Percentiles rank a stretch among this genome's conserved stretches.
phyloP scores from a whole-genome alignment of 2,797 vertebrate species.

The Pampus argenteus region DNA sequence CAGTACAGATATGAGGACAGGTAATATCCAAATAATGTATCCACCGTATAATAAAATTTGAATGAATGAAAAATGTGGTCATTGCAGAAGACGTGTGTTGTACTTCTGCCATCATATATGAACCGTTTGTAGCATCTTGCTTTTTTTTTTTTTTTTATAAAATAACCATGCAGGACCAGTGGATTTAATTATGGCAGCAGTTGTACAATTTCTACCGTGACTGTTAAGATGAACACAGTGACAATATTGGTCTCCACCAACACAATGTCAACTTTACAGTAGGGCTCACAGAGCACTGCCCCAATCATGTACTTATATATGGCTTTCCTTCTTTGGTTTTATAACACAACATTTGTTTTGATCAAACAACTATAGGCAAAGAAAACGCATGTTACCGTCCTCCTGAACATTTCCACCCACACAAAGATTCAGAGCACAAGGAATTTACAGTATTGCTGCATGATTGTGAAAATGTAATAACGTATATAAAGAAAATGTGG shows the following conservation, averaged over 20 bases:
- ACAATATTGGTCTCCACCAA: constrained; percentile 38
- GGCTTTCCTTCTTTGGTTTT: constrained; percentile 86
- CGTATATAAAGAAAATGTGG: constrained; percentile 80
- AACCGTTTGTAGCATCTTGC: constrained; percentile 2
- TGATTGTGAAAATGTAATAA: constrained; percentile 76
- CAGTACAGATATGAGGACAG: constrained; percentile 21
- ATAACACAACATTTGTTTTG: constrained; percentile 40
- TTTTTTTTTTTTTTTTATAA: constrained; percentile 6
- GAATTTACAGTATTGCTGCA: constrained; percentile 89
- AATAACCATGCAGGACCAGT: constrained; percentile 7
- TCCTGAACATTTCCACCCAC: constrained; percentile 31
- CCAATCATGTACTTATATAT: constrained; percentile 65
- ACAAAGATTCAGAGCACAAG: constrained; percentile 32
- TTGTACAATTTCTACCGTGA: constrained; percentile 3
- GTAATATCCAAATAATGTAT: constrained; percentile 29
- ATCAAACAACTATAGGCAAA: constrained; percentile 31
- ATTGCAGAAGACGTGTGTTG: constrained; percentile 4
- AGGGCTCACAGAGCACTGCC: constrained; percentile 31
- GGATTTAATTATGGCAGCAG: constrained; percentile 19
- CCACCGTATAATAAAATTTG: constrained; percentile 6
- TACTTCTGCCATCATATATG: neutral
- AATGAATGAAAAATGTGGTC: constrained; percentile 19
- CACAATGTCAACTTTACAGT: constrained; percentile 37
- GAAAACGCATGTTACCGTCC: constrained; percentile 29
- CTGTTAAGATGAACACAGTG: constrained; percentile 37